Evolutionary conservation across 2,888 invertebrate genomes (phyloP).

Genomic region (Oxyscelio sp.): DNA sequence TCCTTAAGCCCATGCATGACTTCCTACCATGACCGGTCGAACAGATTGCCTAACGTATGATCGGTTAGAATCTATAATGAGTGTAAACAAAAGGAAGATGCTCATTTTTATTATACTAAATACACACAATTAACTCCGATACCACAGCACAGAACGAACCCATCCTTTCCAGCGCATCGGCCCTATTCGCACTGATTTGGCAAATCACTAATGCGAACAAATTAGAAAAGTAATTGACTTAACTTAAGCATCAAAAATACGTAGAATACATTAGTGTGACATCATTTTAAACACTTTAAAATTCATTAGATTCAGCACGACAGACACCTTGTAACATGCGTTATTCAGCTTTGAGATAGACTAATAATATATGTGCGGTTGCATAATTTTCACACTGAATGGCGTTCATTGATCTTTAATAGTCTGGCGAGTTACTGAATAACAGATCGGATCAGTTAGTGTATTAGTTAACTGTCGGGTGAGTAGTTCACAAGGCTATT

Average conservation of each 20-base stretch:
- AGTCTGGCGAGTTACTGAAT: conserved; percentile 77
- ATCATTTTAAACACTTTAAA: conserved; percentile 69
- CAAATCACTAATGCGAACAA: conserved; percentile 5
- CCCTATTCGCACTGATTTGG: no score
- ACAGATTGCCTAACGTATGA: conserved; percentile 58
- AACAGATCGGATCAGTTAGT: conserved; percentile 77
- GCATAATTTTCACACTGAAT: conserved; percentile 77
- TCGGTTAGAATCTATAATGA: conserved; percentile 47
- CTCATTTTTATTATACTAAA: neutral
- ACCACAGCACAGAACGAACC: no score
- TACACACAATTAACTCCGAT: neutral
- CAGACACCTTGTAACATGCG: conserved; percentile 75
- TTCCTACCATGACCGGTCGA: conserved; percentile 50
- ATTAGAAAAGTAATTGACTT: conserved; percentile 42
- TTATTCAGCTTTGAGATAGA: conserved; percentile 74
- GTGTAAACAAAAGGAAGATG: conserved; percentile 29
- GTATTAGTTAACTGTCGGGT: conserved; percentile 77
- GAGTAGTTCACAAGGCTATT: conserved; percentile 77
- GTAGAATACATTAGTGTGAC: conserved; percentile 54
- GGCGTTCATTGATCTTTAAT: conserved; percentile 77
- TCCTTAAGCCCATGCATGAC: conserved; percentile 61
- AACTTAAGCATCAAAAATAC: conserved; percentile 43
- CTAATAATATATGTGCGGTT: conserved; percentile 75
- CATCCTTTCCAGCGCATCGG: no score
- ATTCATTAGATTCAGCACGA: conserved; percentile 72